These are phyloP conservation scores for Uropetala carovei DNA, from an alignment of 2,888 invertebrate genomes.

Conservation along the genomic window DNA sequence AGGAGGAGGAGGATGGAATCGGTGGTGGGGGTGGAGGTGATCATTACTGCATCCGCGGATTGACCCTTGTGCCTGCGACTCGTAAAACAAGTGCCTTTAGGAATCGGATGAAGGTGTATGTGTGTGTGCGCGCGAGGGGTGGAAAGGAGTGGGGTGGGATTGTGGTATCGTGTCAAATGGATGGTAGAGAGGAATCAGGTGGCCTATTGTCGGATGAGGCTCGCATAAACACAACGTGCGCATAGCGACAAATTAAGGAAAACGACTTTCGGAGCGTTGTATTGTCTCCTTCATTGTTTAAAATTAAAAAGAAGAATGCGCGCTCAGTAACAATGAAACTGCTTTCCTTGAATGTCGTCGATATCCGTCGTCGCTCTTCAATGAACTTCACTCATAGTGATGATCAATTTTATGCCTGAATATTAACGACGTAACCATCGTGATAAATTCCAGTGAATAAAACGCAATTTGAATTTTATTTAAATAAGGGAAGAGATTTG, in stretches of 20 bases:
- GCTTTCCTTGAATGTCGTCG: background rate
- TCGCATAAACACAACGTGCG: constrained; percentile 15
- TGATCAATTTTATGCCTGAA: constrained; percentile 19
- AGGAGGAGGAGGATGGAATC: background rate
- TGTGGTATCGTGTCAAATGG: background rate
- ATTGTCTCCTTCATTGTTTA: background rate
- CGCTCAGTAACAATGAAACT: background rate
- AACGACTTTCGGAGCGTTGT: background rate
- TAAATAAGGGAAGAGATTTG: no score
- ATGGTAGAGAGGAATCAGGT: background rate
- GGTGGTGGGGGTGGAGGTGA: background rate
- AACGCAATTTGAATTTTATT: background rate
- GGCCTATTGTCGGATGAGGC: constrained; percentile 6
- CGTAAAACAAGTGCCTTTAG: constrained; percentile 13
- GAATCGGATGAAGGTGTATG: constrained; percentile 14
- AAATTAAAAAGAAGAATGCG: background rate
- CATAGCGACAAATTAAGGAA: background rate
- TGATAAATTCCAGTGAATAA: background rate
- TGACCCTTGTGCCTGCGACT: background rate
- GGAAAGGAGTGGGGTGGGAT: background rate
- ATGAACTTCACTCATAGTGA: background rate
- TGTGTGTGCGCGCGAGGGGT: background rate
- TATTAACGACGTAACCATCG: background rate
- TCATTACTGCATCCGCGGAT: constrained; percentile 25
- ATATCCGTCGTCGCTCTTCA: background rate